Evolutionary conservation across 2,797 vertebrate genomes (phyloP).

Genomic region (Epinephelus coioides): DNA sequence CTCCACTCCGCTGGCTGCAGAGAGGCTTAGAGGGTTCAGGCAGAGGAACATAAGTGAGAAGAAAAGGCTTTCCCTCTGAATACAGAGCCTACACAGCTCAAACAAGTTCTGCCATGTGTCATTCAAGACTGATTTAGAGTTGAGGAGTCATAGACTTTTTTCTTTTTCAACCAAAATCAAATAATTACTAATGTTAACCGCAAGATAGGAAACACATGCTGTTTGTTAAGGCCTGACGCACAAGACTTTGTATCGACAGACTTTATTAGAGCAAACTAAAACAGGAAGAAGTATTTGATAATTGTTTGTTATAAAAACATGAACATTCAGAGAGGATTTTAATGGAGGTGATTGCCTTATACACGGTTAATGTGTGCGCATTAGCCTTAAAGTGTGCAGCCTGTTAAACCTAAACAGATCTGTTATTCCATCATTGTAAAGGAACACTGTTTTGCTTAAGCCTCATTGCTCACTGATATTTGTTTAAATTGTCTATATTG

Average conservation of each 20-base stretch:
- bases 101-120: constrained; percentile 71
- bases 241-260: constrained; percentile 31
- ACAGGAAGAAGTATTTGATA: constrained; percentile 39
- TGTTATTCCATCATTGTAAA: constrained; percentile 17
- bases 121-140: constrained; percentile 70
- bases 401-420: constrained; percentile 37
- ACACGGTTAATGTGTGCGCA: constrained; percentile 15
- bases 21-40: constrained; percentile 75
- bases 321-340: constrained; percentile 9
- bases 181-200: constrained; percentile 70
- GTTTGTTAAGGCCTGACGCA: constrained; percentile 61
- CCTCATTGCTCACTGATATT: constrained; percentile 13
- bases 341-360: constrained; percentile 20
- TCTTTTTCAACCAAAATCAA: constrained; percentile 38
- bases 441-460: constrained; percentile 22
- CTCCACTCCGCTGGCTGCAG: constrained; percentile 72
- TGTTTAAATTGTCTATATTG: constrained; percentile 40
- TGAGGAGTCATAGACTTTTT: constrained; percentile 47
- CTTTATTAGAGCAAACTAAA: constrained; percentile 57
- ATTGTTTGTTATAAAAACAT: constrained; percentile 51
- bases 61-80: constrained; percentile 73
- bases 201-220: constrained; percentile 62
- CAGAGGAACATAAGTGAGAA: constrained; percentile 73
- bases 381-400: constrained; percentile 30
- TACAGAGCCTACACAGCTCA: constrained; percentile 58